Conservation (phyloP, 2,888 invertebrate species). For the Geophilus truncorum region DNA sequence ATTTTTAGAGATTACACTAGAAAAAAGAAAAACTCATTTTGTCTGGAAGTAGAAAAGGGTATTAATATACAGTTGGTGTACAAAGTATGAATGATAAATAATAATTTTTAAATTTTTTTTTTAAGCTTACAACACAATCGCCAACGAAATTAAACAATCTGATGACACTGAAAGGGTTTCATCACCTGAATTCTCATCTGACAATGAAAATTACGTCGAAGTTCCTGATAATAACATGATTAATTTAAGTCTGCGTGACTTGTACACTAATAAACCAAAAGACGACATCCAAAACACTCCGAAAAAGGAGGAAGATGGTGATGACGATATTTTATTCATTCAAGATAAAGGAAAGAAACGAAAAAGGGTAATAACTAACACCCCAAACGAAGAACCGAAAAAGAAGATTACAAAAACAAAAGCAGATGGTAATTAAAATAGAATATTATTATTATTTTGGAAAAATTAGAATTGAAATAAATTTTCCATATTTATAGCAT, state of each 20-base stretch:
- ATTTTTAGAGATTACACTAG: background rate
- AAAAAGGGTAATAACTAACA: background rate
- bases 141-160: background rate
- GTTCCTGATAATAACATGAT: background rate
- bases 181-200: background rate
- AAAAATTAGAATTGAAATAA: too few relatives aligned
- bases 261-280: background rate
- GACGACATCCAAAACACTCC: background rate
- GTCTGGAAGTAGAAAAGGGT: background rate
- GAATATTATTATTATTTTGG: too few relatives aligned
- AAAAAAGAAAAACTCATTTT: background rate
- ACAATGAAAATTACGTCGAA: background rate
- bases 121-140: background rate
- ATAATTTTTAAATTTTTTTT: background rate
- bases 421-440: background rate
- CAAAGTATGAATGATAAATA: background rate
- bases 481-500: too few relatives aligned
- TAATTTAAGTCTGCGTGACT: background rate
- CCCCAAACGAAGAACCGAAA: background rate
- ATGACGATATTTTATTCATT: background rate
- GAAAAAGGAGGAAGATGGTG: background rate
- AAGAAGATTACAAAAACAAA: background rate
- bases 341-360: background rate
- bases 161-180: background rate
- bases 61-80: too few relatives aligned